Evolutionary conservation across 2,888 invertebrate species (phyloP).

Genomic region (Tenthredo mesomela): DNA sequence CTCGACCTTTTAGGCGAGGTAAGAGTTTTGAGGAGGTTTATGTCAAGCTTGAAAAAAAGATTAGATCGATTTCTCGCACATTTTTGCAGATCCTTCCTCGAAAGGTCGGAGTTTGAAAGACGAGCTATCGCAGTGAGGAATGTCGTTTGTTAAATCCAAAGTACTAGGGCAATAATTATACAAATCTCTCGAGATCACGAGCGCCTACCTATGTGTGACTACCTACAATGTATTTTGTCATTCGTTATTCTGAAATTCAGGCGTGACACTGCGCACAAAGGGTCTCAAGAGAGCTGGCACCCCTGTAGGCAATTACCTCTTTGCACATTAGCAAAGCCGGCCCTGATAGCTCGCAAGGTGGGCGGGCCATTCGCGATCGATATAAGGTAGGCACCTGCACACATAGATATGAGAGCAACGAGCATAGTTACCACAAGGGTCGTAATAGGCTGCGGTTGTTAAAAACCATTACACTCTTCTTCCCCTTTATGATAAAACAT

Average conservation of each 20-base stretch:
- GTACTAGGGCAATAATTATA: conserved; percentile 21
- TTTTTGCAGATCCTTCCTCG: neutral
- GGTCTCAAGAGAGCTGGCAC: conserved; percentile 45
- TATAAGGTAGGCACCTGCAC: conserved; percentile 49
- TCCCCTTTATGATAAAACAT: neutral
- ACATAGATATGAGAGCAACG: conserved; percentile 35
- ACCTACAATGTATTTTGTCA: conserved; percentile 27
- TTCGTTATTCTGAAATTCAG: conserved; percentile 46
- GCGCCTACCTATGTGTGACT: neutral
- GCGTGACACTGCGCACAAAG: conserved; percentile 46
- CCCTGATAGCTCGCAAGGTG: conserved; percentile 46
- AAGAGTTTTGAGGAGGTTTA: neutral
- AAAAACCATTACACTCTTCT: conserved; percentile 7
- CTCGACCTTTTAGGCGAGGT: conserved; percentile 22
- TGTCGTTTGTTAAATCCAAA: conserved; percentile 27
- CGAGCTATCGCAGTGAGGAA: neutral
- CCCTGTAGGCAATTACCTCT: conserved; percentile 51
- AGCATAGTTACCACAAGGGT: conserved; percentile 34
- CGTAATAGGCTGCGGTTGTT: conserved; percentile 29
- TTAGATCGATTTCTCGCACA: neutral
- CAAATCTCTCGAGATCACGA: conserved; percentile 30
- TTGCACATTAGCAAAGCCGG: conserved; percentile 52
- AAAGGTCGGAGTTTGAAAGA: conserved; percentile 21
- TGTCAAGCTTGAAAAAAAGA: neutral
- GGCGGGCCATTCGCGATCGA: conserved; percentile 50